Percentiles rank a stretch among this genome's conserved stretches.
These are phyloP conservation scores for Candoia aspera DNA, from an alignment of 2,113 vertebrate genomes.

Conservation along the genomic window DNA sequence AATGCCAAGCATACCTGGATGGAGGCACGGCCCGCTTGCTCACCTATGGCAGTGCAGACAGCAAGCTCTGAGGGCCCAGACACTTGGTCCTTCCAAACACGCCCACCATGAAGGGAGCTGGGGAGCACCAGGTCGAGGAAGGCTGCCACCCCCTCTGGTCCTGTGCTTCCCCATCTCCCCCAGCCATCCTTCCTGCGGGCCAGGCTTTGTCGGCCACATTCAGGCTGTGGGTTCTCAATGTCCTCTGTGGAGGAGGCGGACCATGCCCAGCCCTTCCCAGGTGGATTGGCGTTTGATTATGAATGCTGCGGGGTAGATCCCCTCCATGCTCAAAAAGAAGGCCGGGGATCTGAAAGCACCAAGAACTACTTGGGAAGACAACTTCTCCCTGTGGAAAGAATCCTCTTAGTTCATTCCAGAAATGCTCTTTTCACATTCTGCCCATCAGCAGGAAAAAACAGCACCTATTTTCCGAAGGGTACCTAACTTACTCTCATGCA, in stretches of 20 bases:
- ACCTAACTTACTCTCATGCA: not conserved
- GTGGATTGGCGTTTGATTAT: not conserved
- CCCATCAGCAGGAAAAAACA: not conserved
- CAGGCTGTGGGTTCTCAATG: not conserved
- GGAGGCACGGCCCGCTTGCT: slow-evolving; percentile 33
- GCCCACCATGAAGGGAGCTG: not conserved
- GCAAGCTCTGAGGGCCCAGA: slow-evolving; percentile 12
- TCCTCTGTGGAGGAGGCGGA: not conserved
- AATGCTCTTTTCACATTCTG: not conserved
- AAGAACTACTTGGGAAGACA: not conserved
- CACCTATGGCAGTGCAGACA: slow-evolving; percentile 10
- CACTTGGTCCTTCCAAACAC: not conserved
- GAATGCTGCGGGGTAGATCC: not conserved
- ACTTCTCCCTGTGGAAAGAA: not conserved
- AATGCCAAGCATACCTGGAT: slow-evolving; percentile 61
- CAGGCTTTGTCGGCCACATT: not conserved
- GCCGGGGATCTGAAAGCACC: not conserved
- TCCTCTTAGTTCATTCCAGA: not conserved
- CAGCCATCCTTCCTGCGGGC: not conserved
- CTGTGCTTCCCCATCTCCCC: not conserved
- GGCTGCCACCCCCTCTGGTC: not conserved
- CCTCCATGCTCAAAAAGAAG: slow-evolving; percentile 40
- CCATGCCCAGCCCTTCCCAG: not conserved
- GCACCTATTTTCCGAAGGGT: not conserved
- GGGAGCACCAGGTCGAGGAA: not conserved